Conservation (phyloP, 2,113 vertebrate species). For the Siphamia tubifer region DNA sequence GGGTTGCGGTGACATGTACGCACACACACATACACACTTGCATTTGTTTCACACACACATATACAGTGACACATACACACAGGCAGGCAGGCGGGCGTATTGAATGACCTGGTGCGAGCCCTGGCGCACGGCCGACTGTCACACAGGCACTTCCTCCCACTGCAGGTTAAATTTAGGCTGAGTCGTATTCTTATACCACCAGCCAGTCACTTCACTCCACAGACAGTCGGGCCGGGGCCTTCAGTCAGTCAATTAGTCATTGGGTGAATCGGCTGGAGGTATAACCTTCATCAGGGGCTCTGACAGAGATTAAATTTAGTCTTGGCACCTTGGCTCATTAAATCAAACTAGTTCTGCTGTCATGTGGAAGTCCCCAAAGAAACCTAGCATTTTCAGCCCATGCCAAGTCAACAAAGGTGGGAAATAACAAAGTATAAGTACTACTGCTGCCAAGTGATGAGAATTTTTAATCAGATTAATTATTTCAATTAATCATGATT, state of each 20-base stretch:
- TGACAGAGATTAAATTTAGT: conserved; percentile 67
- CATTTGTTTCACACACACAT: conserved; percentile 20
- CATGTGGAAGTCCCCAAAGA: conserved; percentile 29
- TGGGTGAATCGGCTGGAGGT: conserved; percentile 60
- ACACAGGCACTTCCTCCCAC: conserved; percentile 90
- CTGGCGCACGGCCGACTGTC: conserved; percentile 92
- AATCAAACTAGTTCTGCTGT: conserved; percentile 59
- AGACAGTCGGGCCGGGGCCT: conserved; percentile 54
- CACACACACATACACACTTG: conserved; percentile 21
- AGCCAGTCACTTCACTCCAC: conserved; percentile 63
- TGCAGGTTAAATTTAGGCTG: conserved; percentile 89
- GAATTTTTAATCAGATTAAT: too few species aligned
- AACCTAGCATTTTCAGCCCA: conserved; percentile 44
- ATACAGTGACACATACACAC: conserved; percentile 54
- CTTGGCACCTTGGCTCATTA: conserved; percentile 61
- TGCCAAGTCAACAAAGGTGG: background rate
- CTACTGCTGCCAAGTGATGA: too few species aligned
- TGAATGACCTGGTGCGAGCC: conserved; percentile 85
- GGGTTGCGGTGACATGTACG: conserved; percentile 66
- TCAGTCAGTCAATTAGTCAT: conserved; percentile 69
- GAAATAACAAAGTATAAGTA: too few species aligned
- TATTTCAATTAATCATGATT: too few species aligned
- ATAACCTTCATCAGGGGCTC: conserved; percentile 64
- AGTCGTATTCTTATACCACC: conserved; percentile 87
- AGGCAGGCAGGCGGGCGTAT: conserved; percentile 64